Evolutionary conservation across 2,888 invertebrate genomes (phyloP).

Genomic region (Eilema caniola): DNA sequence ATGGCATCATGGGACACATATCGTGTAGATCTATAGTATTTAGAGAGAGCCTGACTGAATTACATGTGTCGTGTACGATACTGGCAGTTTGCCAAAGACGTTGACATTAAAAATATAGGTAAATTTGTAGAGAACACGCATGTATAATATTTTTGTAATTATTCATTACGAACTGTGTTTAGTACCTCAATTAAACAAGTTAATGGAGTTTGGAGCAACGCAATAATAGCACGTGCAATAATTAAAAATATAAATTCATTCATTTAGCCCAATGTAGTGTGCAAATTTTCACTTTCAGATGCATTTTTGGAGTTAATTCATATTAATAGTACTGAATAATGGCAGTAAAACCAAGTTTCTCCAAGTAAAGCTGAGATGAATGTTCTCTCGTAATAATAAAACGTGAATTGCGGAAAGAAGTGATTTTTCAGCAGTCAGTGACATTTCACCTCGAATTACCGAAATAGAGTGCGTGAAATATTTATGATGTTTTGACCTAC

Average conservation of each 20-base stretch:
- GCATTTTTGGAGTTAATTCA: not conserved
- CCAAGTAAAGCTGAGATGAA: not conserved
- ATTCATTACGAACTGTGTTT: slow-evolving; percentile 19
- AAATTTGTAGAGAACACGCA: not conserved
- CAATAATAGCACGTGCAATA: slow-evolving; percentile 10
- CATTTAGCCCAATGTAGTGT: not conserved
- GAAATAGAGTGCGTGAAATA: slow-evolving; percentile 33
- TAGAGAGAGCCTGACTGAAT: slow-evolving; percentile 44
- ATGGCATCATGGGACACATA: slow-evolving; percentile 20
- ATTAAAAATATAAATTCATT: slow-evolving; percentile 7
- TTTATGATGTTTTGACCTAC: slow-evolving; percentile 12
- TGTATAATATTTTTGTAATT: slow-evolving; percentile 15
- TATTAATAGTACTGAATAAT: not conserved
- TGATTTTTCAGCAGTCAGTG: slow-evolving; percentile 28
- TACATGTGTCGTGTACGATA: slow-evolving; percentile 45
- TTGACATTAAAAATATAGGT: slow-evolving; percentile 2
- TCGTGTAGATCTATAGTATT: slow-evolving; percentile 23
- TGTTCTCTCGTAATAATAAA: not conserved
- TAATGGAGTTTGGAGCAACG: slow-evolving; percentile 3
- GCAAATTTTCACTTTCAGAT: not conserved
- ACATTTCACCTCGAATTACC: slow-evolving; percentile 29
- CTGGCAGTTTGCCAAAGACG: slow-evolving; percentile 62
- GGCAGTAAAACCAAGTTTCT: not conserved
- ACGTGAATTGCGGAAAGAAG: slow-evolving; percentile 11
- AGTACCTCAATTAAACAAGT: not conserved